phyloP scores from a whole-genome alignment of 1,140 invertebrate species.

The Musca domestica region DNA sequence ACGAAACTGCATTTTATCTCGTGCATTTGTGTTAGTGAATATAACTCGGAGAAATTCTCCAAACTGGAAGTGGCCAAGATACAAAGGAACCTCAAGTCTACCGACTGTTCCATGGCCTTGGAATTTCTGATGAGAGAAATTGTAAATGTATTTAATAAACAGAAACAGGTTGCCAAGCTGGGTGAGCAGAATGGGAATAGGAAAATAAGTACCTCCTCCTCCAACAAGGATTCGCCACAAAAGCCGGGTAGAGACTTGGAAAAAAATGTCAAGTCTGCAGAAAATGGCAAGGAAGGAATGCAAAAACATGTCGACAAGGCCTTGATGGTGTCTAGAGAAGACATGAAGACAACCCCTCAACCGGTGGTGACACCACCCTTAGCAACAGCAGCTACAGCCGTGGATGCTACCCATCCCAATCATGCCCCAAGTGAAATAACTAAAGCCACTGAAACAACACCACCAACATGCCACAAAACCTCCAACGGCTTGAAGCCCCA shows the following conservation, averaged over 20 bases:
- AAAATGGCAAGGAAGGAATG: slow-evolving; percentile 1
- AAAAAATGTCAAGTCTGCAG: neutral
- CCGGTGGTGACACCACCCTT: neutral
- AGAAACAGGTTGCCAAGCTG: slow-evolving; percentile 32
- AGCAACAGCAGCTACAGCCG: neutral
- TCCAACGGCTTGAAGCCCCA: too few species aligned
- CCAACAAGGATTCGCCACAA: neutral
- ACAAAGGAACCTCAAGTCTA: slow-evolving; percentile 39
- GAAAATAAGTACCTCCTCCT: neutral
- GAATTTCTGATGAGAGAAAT: slow-evolving; percentile 42
- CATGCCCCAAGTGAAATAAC: too few species aligned
- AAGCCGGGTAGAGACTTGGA: neutral
- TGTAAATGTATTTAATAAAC: slow-evolving; percentile 41
- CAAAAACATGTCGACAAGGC: neutral
- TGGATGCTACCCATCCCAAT: neutral
- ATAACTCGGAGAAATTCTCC: slow-evolving; percentile 38
- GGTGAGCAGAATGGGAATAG: neutral
- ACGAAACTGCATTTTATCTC: slow-evolving; percentile 43
- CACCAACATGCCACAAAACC: too few species aligned
- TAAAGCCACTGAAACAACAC: too few species aligned
- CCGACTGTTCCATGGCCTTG: slow-evolving; percentile 34
- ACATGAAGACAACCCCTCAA: neutral
- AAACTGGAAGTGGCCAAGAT: slow-evolving; percentile 41
- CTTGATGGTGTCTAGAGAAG: neutral
- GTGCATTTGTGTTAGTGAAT: slow-evolving; percentile 42